phyloP scores from a whole-genome alignment of 2,797 vertebrate genomes.

The Lagocephalus sceleratus region DNA sequence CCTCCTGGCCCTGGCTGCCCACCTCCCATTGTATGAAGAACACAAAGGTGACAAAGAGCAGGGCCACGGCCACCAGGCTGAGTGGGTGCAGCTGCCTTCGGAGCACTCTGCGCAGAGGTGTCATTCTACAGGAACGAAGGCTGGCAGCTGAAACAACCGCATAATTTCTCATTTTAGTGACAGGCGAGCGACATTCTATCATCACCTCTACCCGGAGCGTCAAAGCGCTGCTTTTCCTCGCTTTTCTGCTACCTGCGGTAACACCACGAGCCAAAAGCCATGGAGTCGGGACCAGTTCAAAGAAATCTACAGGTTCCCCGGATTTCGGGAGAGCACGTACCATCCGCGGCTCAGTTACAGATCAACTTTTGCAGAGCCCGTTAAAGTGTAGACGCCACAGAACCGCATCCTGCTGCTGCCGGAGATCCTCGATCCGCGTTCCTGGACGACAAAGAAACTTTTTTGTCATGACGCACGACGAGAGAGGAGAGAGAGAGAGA shows the following conservation, averaged over 20 bases:
- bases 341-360: slow-evolving; percentile 44
- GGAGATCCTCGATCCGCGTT: not conserved
- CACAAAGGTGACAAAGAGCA: slow-evolving; percentile 89
- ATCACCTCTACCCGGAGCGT: not conserved
- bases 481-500: not conserved
- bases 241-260: not conserved
- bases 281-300: not conserved
- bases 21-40: slow-evolving; percentile 97
- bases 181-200: not conserved
- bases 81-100: slow-evolving; percentile 84
- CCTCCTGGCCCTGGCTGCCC: slow-evolving; percentile 79
- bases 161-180: not conserved
- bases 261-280: not conserved
- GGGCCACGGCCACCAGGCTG: slow-evolving; percentile 82
- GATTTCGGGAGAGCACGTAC: slow-evolving; percentile 35
- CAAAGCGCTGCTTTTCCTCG: not conserved
- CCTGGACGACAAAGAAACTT: slow-evolving; percentile 8
- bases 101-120: slow-evolving; percentile 79
- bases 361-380: slow-evolving; percentile 4
- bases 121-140: slow-evolving; percentile 75
- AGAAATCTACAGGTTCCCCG: too few species aligned
- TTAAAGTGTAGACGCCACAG: slow-evolving; percentile 1
- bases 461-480: not conserved
- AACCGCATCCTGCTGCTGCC: slow-evolving; percentile 39
- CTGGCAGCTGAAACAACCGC: slow-evolving; percentile 42